Evolutionary conservation across 2,797 vertebrate genomes (phyloP).

Genomic region (Amazonetta brasiliensis): DNA sequence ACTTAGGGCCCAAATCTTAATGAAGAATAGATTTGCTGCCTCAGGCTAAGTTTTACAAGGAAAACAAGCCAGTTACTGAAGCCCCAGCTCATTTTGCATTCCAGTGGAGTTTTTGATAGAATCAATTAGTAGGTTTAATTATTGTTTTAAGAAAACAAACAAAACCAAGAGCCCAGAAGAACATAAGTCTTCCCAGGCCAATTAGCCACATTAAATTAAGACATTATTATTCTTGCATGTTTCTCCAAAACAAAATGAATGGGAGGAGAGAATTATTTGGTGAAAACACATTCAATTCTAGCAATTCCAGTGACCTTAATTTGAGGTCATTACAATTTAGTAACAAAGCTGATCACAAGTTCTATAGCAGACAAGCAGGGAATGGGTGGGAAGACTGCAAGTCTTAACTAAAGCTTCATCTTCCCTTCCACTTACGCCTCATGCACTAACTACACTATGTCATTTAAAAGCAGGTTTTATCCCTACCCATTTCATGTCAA

Average conservation of each 20-base stretch:
- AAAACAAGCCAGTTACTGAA: conserved; percentile 27
- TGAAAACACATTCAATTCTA: neutral
- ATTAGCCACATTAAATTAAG: conserved; percentile 62
- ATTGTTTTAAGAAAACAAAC: conserved; percentile 71
- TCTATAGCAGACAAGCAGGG: neutral
- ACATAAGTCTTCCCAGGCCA: neutral
- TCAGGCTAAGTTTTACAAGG: neutral
- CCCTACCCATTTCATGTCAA: neutral
- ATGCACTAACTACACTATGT: neutral
- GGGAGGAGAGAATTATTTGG: neutral
- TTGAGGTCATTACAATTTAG: neutral
- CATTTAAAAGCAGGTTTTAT: neutral
- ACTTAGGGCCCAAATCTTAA: neutral
- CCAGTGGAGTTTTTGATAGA: conserved; percentile 28
- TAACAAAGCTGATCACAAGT: neutral
- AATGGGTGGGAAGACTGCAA: neutral
- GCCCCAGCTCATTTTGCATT: conserved; percentile 39
- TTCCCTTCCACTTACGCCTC: neutral
- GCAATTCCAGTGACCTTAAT: neutral
- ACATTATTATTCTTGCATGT: conserved; percentile 35
- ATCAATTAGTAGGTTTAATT: conserved; percentile 66
- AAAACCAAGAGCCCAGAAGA: conserved; percentile 32
- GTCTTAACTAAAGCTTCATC: neutral
- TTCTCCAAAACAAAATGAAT: conserved; percentile 13
- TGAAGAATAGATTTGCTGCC: neutral